Conservation (phyloP, 2,113 vertebrate genomes). For the Proteles cristata region DNA sequence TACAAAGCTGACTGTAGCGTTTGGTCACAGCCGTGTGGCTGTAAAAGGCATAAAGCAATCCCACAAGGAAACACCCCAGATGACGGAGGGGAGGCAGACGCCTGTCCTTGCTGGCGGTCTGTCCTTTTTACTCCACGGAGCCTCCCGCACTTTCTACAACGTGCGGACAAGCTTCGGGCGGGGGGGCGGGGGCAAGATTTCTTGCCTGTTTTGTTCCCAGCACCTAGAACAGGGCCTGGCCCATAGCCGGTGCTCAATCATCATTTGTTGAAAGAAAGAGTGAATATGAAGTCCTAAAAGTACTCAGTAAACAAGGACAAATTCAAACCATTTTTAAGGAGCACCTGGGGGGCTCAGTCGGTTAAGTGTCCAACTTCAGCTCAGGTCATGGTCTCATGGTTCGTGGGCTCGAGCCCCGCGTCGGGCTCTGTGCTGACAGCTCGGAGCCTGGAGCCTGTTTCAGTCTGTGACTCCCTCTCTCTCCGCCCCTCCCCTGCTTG, state of each 20-base stretch:
- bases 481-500: too few relatives aligned
- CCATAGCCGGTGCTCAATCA: not conserved
- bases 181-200: not conserved
- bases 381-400: too few relatives aligned
- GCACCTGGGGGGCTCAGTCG: too few relatives aligned
- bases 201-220: not conserved
- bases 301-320: not conserved
- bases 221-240: not conserved
- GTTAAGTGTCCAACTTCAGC: too few relatives aligned
- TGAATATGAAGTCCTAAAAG: not conserved
- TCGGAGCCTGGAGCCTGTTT: too few relatives aligned
- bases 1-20: not conserved
- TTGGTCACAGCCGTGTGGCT: not conserved
- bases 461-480: too few relatives aligned
- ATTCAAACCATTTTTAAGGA: not conserved
- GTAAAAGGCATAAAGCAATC: not conserved
- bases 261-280: not conserved
- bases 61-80: not conserved
- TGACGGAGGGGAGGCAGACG: too few relatives aligned
- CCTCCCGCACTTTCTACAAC: not conserved
- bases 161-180: too few relatives aligned
- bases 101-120: too few relatives aligned
- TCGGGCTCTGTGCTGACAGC: too few relatives aligned
- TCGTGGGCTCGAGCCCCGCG: too few relatives aligned
- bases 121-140: not conserved